Evolutionary conservation across 2,888 invertebrate species (phyloP).

Genomic region (Sminthurinus aureus): DNA sequence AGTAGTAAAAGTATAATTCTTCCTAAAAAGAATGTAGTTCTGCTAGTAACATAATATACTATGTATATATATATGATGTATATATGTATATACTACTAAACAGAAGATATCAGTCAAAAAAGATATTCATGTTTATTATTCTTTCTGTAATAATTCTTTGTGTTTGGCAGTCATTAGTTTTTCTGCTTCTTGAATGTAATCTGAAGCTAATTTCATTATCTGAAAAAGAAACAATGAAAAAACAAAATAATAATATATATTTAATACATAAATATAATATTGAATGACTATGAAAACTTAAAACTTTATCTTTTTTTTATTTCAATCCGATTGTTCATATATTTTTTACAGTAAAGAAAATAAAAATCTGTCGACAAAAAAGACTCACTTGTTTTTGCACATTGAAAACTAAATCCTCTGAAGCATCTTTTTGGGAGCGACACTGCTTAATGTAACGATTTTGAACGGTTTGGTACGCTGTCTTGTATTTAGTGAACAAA

Average conservation of each 20-base stretch:
- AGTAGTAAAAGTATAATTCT: background rate
- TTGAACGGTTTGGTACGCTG: conserved; percentile 78
- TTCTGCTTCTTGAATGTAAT: conserved; percentile 73
- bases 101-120: background rate
- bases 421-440: conserved; percentile 74
- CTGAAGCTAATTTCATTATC: conserved; percentile 73
- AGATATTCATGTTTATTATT: conserved; percentile 3
- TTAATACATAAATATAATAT: too few relatives aligned
- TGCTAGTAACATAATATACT: background rate
- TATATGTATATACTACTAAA: background rate
- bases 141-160: conserved; percentile 71
- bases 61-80: too few relatives aligned
- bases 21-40: background rate
- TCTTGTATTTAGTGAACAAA: conserved; percentile 80
- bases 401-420: conserved; percentile 74
- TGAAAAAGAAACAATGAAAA: conserved; percentile 62
- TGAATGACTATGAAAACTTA: too few relatives aligned
- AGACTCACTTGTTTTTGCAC: conserved; percentile 68
- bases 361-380: too few relatives aligned
- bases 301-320: background rate
- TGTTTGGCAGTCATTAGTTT: conserved; percentile 74
- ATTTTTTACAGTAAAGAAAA: background rate
- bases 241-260: too few relatives aligned
- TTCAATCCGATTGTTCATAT: background rate
- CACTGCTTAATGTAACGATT: conserved; percentile 75